A percentile compares a stretch with the other conserved stretches of the same genome.
Conservation (phyloP, 2,888 invertebrate species). For the Muscina levida region DNA sequence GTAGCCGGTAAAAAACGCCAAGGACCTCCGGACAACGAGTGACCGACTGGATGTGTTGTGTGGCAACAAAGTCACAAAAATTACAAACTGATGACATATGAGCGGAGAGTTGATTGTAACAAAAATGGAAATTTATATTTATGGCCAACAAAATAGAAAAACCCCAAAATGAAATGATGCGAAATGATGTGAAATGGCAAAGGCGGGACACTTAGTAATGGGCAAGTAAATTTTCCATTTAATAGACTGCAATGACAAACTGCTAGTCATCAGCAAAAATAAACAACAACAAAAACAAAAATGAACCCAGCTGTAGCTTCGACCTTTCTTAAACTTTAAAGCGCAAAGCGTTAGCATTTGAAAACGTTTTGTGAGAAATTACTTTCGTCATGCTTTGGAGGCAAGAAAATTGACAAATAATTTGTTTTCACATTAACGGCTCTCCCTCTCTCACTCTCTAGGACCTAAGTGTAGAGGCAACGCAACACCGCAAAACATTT, state of each 20-base stretch:
- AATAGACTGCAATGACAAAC: constrained; percentile 42
- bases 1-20: constrained; percentile 12
- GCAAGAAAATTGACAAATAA: constrained; percentile 50
- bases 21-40: constrained; percentile 9
- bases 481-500: constrained; percentile 38
- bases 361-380: constrained; percentile 35
- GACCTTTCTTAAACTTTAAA: constrained; percentile 7
- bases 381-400: constrained; percentile 49
- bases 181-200: constrained; percentile 3
- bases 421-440: constrained; percentile 62
- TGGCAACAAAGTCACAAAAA: constrained; percentile 57
- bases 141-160: constrained; percentile 53
- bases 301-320: not conserved
- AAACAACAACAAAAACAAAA: constrained; percentile 25
- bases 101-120: constrained; percentile 49
- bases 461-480: constrained; percentile 1
- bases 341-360: constrained; percentile 1
- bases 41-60: constrained; percentile 37
- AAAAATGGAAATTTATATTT: constrained; percentile 69
- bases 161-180: constrained; percentile 51
- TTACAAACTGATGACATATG: constrained; percentile 69
- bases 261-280: constrained; percentile 48
- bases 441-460: constrained; percentile 48
- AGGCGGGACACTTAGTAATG: constrained; percentile 44
- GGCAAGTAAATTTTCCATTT: constrained; percentile 63